Conservation (phyloP, 2,113 vertebrate genomes). For the Epinephelus fuscoguttatus region DNA sequence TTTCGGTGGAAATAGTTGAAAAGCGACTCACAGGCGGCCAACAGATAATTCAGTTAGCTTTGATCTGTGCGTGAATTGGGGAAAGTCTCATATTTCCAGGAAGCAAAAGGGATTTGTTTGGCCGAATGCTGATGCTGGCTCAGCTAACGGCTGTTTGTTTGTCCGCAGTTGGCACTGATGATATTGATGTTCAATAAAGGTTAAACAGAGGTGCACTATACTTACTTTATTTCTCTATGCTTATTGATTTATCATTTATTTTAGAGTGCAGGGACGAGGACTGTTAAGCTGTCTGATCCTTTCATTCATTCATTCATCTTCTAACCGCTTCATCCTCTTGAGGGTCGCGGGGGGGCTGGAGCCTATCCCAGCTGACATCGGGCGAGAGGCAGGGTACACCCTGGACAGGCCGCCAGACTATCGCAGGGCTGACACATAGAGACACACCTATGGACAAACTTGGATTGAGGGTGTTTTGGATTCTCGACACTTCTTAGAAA, state of each 20-base stretch:
- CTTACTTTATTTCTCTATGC: conserved; percentile 16
- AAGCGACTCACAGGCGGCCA: background rate
- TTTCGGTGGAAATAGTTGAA: background rate
- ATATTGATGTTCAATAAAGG: conserved; percentile 28
- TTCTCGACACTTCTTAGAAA: too few relatives aligned
- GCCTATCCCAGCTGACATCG: too few relatives aligned
- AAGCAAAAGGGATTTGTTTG: conserved; percentile 40
- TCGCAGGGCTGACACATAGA: too few relatives aligned
- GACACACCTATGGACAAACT: too few relatives aligned
- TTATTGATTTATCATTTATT: conserved; percentile 22
- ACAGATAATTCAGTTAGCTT: conserved; percentile 44
- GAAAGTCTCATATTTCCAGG: conserved; percentile 48
- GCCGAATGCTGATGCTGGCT: background rate
- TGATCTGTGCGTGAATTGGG: conserved; percentile 37
- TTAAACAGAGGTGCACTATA: conserved; percentile 4
- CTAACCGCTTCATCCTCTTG: too few relatives aligned
- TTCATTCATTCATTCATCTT: too few relatives aligned
- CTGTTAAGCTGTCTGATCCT: background rate
- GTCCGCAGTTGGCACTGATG: conserved; percentile 1
- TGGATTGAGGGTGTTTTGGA: too few relatives aligned
- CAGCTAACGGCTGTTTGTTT: conserved; percentile 29
- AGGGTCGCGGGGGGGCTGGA: too few relatives aligned
- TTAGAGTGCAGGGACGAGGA: background rate
- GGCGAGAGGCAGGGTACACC: too few relatives aligned
- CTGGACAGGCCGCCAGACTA: too few relatives aligned